Evolutionary conservation across 2,888 invertebrate genomes (phyloP).

Genomic region (Candidula unifasciata): DNA sequence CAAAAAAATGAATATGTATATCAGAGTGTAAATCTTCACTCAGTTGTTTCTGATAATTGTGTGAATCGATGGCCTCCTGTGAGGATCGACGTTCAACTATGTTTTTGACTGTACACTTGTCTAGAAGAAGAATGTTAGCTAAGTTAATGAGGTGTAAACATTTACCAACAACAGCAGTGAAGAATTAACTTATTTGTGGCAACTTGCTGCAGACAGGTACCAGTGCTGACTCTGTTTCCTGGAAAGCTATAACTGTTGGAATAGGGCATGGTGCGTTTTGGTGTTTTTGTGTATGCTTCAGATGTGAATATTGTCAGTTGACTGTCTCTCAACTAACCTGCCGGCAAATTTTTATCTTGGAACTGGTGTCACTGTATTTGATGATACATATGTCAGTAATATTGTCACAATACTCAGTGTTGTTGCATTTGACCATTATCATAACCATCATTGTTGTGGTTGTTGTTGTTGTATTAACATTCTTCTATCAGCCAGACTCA

Average conservation of each 20-base stretch:
- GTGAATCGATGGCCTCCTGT: no score
- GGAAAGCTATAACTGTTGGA: neutral
- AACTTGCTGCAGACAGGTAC: no score
- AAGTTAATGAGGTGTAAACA: no score
- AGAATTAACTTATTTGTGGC: no score
- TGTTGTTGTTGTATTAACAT: constrained; percentile 12
- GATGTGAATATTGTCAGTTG: neutral
- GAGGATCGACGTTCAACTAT: no score
- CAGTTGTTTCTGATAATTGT: no score
- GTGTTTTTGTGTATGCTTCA: neutral
- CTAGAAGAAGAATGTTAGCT: no score
- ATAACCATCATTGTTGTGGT: neutral
- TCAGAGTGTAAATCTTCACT: no score
- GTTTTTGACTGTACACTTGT: no score
- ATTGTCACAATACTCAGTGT: neutral
- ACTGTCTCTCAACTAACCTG: no score
- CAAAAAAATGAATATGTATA: no score
- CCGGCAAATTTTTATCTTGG: neutral
- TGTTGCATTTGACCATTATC: constrained; percentile 1
- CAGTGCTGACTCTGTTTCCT: neutral
- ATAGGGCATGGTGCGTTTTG: neutral
- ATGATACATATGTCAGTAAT: neutral
- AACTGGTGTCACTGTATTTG: neutral
- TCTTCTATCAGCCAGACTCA: constrained; percentile 34
- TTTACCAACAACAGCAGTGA: no score